These are phyloP conservation scores for Danio kyathit DNA, from an alignment of 2,797 vertebrate genomes.

Conservation along the genomic window DNA sequence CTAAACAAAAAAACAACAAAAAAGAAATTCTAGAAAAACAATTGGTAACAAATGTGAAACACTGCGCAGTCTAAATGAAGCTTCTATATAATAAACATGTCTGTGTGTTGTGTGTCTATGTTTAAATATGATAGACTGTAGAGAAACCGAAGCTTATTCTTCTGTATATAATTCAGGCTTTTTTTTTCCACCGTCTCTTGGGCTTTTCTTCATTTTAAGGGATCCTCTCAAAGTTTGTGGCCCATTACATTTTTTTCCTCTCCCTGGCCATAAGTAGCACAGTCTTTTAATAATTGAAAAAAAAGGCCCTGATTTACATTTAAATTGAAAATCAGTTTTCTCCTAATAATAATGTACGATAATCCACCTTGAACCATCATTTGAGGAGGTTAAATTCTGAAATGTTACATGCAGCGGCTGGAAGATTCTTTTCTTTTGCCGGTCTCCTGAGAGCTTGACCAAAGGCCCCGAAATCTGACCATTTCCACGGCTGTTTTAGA, in stretches of 20 bases:
- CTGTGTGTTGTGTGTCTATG: not conserved
- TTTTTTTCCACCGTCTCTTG: conserved; percentile 33
- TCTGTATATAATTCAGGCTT: conserved; percentile 5
- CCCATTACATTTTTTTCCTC: conserved; percentile 60
- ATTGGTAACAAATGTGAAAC: too few species aligned
- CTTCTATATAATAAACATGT: too few species aligned
- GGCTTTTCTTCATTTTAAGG: conserved; percentile 57
- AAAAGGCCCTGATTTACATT: conserved; percentile 76
- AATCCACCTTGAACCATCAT: conserved; percentile 79
- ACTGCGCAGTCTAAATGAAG: too few species aligned
- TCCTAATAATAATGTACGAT: conserved; percentile 76
- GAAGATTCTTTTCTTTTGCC: conserved; percentile 65
- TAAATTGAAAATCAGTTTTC: conserved; percentile 80
- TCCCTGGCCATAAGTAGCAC: conserved; percentile 65
- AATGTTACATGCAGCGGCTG: conserved; percentile 69
- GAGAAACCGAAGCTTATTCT: not conserved
- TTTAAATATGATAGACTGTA: conserved; percentile 42
- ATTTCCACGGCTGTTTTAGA: conserved; percentile 65
- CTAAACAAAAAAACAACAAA: too few species aligned
- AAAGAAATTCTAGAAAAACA: too few species aligned
- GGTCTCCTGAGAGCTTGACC: conserved; percentile 63
- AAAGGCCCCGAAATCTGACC: conserved; percentile 53
- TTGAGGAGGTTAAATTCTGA: conserved; percentile 75
- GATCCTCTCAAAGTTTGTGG: conserved; percentile 67
- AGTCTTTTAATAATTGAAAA: conserved; percentile 71